Conservation (phyloP, 2,113 vertebrate genomes). For the Strix aluco region DNA sequence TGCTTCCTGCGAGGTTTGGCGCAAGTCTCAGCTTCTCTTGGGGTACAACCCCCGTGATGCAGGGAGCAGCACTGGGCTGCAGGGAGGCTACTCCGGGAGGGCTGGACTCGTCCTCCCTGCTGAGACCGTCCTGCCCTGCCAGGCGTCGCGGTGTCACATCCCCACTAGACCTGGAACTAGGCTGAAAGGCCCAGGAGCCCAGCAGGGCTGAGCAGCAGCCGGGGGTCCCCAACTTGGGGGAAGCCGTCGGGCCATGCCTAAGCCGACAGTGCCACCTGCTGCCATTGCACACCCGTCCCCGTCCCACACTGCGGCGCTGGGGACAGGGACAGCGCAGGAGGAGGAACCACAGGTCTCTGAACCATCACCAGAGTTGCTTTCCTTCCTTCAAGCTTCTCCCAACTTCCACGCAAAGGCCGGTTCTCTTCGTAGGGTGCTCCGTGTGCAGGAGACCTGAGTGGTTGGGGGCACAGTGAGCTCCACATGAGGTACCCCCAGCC, state of each 20-base stretch:
- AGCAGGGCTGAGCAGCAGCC: neutral
- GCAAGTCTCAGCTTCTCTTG: neutral
- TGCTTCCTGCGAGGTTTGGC: neutral
- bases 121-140: rapidly evolving
- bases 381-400: neutral
- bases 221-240: neutral
- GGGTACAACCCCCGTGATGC: neutral
- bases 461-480: neutral
- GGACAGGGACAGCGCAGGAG: neutral
- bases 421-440: neutral
- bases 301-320: neutral
- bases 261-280: constrained; percentile 61
- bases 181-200: neutral
- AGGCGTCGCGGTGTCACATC: rapidly evolving
- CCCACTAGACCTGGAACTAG: rapidly evolving
- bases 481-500: neutral
- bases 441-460: rapidly evolving
- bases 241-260: neutral
- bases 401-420: rapidly evolving
- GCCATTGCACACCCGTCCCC: neutral
- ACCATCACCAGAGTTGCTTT: neutral
- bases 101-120: neutral
- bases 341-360: rapidly evolving
- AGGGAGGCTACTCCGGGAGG: rapidly evolving
- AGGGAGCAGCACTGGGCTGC: neutral